Percentiles rank a stretch among this genome's conserved stretches.
These are phyloP conservation scores for Agonopterix subpropinquella DNA, from an alignment of 2,888 invertebrate species.

Conservation along the genomic window DNA sequence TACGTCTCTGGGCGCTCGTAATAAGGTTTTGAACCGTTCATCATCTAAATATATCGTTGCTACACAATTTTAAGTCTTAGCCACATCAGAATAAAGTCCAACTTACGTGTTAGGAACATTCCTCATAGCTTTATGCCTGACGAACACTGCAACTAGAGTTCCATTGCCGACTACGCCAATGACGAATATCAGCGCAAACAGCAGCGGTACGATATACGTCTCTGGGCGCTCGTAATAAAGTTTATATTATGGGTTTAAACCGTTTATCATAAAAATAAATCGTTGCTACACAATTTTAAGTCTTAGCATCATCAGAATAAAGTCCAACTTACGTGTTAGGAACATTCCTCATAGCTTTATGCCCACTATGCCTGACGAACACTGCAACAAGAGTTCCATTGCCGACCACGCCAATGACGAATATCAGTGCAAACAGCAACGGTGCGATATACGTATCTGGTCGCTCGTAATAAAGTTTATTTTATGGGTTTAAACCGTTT, in stretches of 20 bases:
- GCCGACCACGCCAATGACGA: constrained; percentile 90
- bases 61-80: background rate
- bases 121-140: constrained; percentile 89
- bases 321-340: constrained; percentile 94
- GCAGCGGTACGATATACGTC: constrained; percentile 89
- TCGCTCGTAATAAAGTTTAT: constrained; percentile 82
- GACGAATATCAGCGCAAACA: constrained; percentile 90
- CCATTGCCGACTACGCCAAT: constrained; percentile 94
- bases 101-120: constrained; percentile 92
- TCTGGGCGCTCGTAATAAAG: constrained; percentile 86
- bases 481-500: constrained; percentile 65
- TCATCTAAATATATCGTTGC: background rate
- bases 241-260: constrained; percentile 73
- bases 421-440: constrained; percentile 88
- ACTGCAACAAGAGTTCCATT: constrained; percentile 92
- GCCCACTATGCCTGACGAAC: constrained; percentile 80
- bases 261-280: constrained; percentile 35
- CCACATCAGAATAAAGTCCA: background rate
- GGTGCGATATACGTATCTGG: constrained; percentile 93
- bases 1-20: constrained; percentile 87
- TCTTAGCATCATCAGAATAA: too few species aligned
- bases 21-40: constrained; percentile 76
- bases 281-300: too few species aligned
- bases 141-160: constrained; percentile 88
- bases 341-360: constrained; percentile 91